These are phyloP conservation scores for Oreotragus oreotragus DNA, from an alignment of 2,113 vertebrate species.

Conservation along the genomic window DNA sequence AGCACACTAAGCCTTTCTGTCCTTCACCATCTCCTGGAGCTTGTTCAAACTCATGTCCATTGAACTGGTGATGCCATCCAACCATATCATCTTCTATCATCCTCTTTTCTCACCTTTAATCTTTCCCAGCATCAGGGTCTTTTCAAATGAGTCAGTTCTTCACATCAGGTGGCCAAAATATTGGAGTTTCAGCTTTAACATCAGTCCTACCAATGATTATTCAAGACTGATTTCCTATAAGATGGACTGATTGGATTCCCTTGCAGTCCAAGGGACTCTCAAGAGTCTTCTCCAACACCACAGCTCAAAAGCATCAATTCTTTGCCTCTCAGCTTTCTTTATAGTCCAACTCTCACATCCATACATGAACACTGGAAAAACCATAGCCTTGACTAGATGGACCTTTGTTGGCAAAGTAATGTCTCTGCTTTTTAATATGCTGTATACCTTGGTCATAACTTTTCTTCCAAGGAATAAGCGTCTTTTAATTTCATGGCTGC, in stretches of 20 bases:
- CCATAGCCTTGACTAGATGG: fast-evolving
- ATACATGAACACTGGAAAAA: neutral
- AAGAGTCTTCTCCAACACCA: neutral
- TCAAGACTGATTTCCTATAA: neutral
- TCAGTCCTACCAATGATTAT: neutral
- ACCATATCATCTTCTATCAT: neutral
- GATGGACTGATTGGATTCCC: neutral
- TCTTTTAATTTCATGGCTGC: neutral
- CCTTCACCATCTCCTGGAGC: neutral
- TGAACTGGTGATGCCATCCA: neutral
- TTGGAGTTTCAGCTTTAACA: neutral
- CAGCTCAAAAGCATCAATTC: neutral
- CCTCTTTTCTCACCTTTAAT: neutral
- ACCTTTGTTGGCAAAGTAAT: neutral
- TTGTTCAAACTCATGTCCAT: neutral
- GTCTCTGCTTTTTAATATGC: neutral
- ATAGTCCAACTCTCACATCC: neutral
- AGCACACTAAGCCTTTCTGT: neutral
- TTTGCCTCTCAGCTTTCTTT: neutral
- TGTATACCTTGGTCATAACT: neutral
- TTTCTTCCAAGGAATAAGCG: fast-evolving
- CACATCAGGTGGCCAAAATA: neutral
- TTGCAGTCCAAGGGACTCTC: neutral
- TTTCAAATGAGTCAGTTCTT: neutral
- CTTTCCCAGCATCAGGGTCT: neutral